Base-by-base conservation (phyloP, 1,140 invertebrate species). In the Marisa cornuarietis region DNA sequence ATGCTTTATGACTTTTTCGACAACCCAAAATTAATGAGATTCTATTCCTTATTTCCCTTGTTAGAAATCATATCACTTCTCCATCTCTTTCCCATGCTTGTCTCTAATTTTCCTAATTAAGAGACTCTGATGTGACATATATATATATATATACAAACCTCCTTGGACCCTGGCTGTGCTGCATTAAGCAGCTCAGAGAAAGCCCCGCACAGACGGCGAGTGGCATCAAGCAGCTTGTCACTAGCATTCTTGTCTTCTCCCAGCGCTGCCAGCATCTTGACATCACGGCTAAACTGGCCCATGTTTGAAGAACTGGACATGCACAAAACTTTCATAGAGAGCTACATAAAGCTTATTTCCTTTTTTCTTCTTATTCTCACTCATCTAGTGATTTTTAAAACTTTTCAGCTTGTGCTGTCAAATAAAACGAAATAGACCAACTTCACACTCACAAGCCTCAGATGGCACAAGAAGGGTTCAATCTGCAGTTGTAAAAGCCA, bases 171-270 rank as follows among this genome's bases (percentile, higher is more conserved):
- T 0, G 98, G 98, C 88, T 99, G 96, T 0, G 97, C 97, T 16
- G 97, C 96, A 88, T 95, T 96, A 24, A 99, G 93, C 74, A 99
- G 92, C 90, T 99, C 98, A 71, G 95, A 96, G 91, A 99, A 99
- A 1, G 98, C 98, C 51, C 93, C 94, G 87, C 97, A 99, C 0
- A 99, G 92, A 87, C 95, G 95, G 81, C 96, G 93, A 0, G 99
- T 96, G 22, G 99, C 98, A 84, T 98, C 96, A 76, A 99, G 90
- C 20, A 99, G 92, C 79, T 94, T 94, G 83, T 97, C 96, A 0
- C 97, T 97, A 85, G 94, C 94, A 62, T 94, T 92, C 83, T 95
- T 94, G 81, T 98, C 97, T 31, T 94, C 93, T 94, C 98, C 96
- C 0, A 99, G 92, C 0, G 97, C 96, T 14, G 98, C 98, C 83